Base-by-base conservation (phyloP, 2,797 vertebrate species). In the Lacerta viridis region DNA sequence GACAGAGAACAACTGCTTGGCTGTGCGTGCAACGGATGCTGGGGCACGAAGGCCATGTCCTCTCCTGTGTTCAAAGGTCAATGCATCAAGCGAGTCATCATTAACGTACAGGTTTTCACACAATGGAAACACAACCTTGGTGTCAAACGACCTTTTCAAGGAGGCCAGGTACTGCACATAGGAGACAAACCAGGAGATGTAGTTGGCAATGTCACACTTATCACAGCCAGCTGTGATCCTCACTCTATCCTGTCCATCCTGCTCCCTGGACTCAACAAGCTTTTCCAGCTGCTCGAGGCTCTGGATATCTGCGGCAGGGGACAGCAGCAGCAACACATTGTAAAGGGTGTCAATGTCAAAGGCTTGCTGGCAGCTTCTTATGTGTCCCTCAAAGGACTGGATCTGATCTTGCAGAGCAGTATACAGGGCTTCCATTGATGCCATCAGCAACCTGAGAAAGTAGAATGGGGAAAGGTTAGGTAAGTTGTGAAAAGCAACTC, bases 91-190 rank as follows among this genome's bases (percentile, higher is more conserved):
- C 8, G n/a, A 74, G 15, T 96, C 93, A 69, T 96, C 89, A 0
- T 95, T 94, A 27, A 87, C 36, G 13, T 96, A 91, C 27, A 96
- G 80, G 55, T 95, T 91, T 77, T 96, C 92, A 0, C 94, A 96
- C 86, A 95, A 88, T 25, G 92, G 94, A 55, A 95, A 68, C 50
- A 96, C 91, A 59, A 95, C 90, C 8, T 87, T 93, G 68, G 86
- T 7, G 0, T 95, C 91, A 0, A 95, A 96, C 9, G n/a, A 90
- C 41, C 95, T 90, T 88, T 96, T 96, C 83, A 95, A 84, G 1
- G 0, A 4, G 1, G 72, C 76, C 27, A 95, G 87, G 41, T 95
- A 89, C 71, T 82, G 88, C 76, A 96, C 81, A 9, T 96, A 96
- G 27, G 90, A 91, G 84, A 85, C 39, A 61, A 96, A 86, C 93